Conservation (phyloP, 2,113 vertebrate species). For the Capra hircus region DNA sequence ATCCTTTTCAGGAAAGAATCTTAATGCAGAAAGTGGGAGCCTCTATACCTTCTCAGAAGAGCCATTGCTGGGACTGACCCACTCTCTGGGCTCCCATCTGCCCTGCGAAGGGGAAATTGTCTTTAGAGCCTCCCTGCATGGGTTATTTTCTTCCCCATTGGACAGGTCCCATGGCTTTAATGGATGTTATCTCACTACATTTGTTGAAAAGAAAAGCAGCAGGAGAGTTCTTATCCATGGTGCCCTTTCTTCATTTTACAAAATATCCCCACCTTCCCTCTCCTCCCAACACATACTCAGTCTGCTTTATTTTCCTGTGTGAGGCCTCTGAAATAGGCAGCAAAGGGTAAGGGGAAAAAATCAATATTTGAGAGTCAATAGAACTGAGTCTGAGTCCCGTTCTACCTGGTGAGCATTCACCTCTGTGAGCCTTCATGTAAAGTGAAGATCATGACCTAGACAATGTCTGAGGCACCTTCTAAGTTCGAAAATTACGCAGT, state of each 20-base stretch:
- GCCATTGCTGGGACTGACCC: background rate
- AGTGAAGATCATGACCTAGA: background rate
- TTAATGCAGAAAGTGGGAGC: background rate
- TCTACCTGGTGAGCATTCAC: background rate
- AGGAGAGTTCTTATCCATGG: background rate
- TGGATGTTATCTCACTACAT: constrained; percentile 20
- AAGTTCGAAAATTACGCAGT: background rate
- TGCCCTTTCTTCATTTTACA: constrained; percentile 20
- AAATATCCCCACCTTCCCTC: background rate
- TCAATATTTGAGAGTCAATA: background rate
- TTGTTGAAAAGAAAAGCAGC: constrained; percentile 33
- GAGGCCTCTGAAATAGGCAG: background rate
- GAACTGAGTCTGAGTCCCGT: background rate
- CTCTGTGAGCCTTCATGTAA: background rate
- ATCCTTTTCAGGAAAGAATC: background rate
- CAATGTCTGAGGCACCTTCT: background rate
- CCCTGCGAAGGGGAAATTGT: background rate
- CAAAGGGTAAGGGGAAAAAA: background rate
- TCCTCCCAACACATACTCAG: background rate
- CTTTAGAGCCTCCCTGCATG: background rate
- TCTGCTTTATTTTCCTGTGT: background rate
- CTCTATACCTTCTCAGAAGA: background rate
- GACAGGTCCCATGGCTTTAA: background rate
- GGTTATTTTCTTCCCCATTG: background rate
- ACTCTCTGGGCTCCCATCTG: background rate